phyloP scores from a whole-genome alignment of 1,140 invertebrate genomes.

The Drosophila littoralis region DNA sequence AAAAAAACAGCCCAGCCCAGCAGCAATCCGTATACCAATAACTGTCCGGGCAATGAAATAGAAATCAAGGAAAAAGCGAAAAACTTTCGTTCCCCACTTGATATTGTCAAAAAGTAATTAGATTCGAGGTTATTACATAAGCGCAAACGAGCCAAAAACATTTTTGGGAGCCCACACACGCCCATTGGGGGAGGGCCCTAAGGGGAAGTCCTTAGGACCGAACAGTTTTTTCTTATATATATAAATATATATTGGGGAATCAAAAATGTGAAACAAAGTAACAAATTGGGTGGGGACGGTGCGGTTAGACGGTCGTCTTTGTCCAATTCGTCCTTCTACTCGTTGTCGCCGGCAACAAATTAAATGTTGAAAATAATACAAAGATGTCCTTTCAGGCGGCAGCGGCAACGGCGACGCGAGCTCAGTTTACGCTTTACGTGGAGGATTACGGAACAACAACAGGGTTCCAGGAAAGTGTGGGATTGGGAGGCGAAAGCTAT shows the following conservation, averaged over 20 bases:
- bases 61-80: slow-evolving; percentile 26
- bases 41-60: slow-evolving; percentile 30
- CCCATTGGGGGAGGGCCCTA: slow-evolving; percentile 6
- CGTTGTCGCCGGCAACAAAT: slow-evolving; percentile 75
- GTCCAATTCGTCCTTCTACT: slow-evolving; percentile 32
- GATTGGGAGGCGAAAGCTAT: neutral
- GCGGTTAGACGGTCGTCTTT: slow-evolving; percentile 32
- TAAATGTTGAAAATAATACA: slow-evolving; percentile 83
- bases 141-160: slow-evolving; percentile 68
- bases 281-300: slow-evolving; percentile 4
- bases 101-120: slow-evolving; percentile 80
- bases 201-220: neutral
- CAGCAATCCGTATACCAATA: slow-evolving; percentile 4
- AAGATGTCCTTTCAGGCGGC: slow-evolving; percentile 74
- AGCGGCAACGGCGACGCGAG: slow-evolving; percentile 49
- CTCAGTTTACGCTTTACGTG: slow-evolving; percentile 73
- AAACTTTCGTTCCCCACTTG: slow-evolving; percentile 27
- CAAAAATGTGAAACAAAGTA: slow-evolving; percentile 75
- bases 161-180: slow-evolving; percentile 50
- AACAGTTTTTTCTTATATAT: slow-evolving; percentile 57
- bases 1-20: neutral
- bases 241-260: slow-evolving; percentile 45
- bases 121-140: slow-evolving; percentile 79
- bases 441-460: slow-evolving; percentile 63
- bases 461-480: slow-evolving; percentile 4